Base-by-base conservation (phyloP, 2,797 vertebrate genomes). In the Aulostomus chinensis region DNA sequence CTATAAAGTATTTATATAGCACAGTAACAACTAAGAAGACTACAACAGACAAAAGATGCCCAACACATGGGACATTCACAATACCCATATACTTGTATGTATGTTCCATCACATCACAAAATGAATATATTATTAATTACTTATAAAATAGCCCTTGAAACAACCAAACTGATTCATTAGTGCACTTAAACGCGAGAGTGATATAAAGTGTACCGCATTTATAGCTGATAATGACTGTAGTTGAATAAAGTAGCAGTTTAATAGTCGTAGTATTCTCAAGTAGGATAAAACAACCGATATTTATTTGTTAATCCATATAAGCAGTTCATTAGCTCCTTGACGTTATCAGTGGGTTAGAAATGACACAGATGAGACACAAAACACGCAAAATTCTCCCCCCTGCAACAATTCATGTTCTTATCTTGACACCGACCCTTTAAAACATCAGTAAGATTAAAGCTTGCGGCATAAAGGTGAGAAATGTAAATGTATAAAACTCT, bases 1-100 rank as follows among this genome's bases (percentile, higher is more conserved):
- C 77, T 56, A 72, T 86, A 84, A 85, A 86, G 57, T 49, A 77
- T 83, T 88, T 88, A 83, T 84, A 85, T 54, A 76, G 73, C 59
- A 63, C 82, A 70, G 77, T 85, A 86, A 86, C 78, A 73, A 56
- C 55, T 52, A 59, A 62, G 64, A 81, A 73, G 52, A 79, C 65
- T 75, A 81, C 81, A 78, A 78, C 70, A 75, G 60, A 68, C 30
- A 51, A 65, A 81, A 56, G 55, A 81, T 78, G 68, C 57, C 49
- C 34, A 66, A 70, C 70, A 74, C 73, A 57, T 71, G 58, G 47
- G 55, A 49, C 52, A 67, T 69, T 70, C 55, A 71, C 58, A 47
- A 48, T 41, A 66, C 50, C 14, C 13, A 11, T 22, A 68, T 61
- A 75, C 41, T 40, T 48, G 38, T 37, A 30, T 51, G 43, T 41